Evolutionary conservation across 2,888 invertebrate genomes (phyloP), one percentile per base, ranked within the genome.

Genomic region (Galerucella nymphaeae): DNA sequence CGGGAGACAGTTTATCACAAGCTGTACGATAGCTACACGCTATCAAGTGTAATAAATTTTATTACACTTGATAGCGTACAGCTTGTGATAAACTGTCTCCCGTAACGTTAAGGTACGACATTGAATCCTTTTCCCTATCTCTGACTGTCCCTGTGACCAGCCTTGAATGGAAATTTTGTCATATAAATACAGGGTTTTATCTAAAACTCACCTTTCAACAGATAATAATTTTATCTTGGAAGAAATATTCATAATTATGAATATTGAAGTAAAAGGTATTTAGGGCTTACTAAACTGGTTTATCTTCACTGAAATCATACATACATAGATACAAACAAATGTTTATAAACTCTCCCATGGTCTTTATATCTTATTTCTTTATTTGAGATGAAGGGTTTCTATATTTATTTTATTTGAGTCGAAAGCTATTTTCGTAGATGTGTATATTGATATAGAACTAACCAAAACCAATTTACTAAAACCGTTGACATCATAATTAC

Each of bases 111-210:
- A n/a, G 48, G 66, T 23, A 66, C 41, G 53, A 55, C 53, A 16
- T 45, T 53, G 66, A 59, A 59, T 16, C 66, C 66, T 18, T 66
- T 38, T 66, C 66, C 66, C 66, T 53, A 50, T 66, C 53, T 55
- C 55, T 66, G 48, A 14, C 65, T 65, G 53, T 14, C 50, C 65
- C 50, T 65, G 13, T 16, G 48, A n/a, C 48, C 48, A 48, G 41
- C 66, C 66, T 66, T 66, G 66, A 23, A 66, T 66, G 38, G 53
- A 66, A 66, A 59, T 59, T n/a, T 30, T 30, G 9, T 20, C 23
- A 16, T 38, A n/a, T 14, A 38, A 8, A n/a, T 38, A 59, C 59
- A 8, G 38, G 59, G 59, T 18, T 6, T 11, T 23, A 8, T 57
- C 23, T 23, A 2, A 4, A 18, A 23, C 10, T 57, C 13, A 57